Conservation (phyloP, 2,888 invertebrate species). For the Abrostola tripartita region DNA sequence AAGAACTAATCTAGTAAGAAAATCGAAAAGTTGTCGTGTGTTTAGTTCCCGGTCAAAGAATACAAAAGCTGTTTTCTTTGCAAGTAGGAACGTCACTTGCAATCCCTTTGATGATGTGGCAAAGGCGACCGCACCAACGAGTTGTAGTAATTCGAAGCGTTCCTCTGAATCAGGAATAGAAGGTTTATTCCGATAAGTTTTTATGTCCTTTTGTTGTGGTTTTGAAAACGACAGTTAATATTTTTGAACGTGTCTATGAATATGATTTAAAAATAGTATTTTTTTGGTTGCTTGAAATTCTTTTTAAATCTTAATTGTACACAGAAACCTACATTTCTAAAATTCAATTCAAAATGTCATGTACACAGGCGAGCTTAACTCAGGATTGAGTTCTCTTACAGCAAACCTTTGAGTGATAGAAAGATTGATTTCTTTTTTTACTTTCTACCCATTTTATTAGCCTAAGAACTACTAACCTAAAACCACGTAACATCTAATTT, state of each 20-base stretch:
- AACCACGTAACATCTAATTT: too few species aligned
- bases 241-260: not conserved
- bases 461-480: too few species aligned
- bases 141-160: conserved; percentile 72
- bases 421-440: too few species aligned
- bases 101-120: conserved; percentile 66
- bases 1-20: conserved; percentile 39
- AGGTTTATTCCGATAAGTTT: conserved; percentile 58
- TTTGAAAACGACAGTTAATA: conserved; percentile 19
- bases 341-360: too few species aligned
- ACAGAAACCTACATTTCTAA: too few species aligned
- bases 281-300: not conserved
- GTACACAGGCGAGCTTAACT: too few species aligned
- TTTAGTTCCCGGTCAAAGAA: conserved; percentile 48
- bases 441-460: too few species aligned
- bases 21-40: conserved; percentile 49
- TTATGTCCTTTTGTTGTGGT: conserved; percentile 26
- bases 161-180: conserved; percentile 63
- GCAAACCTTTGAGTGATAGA: too few species aligned
- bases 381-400: too few species aligned
- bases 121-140: conserved; percentile 63
- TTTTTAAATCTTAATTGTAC: too few species aligned
- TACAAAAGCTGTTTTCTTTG: conserved; percentile 59
- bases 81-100: conserved; percentile 58
- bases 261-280: not conserved